These are phyloP conservation scores for Pseudomyrmex concolor DNA, from an alignment of 1,140 invertebrate species.

Conservation along the genomic window DNA sequence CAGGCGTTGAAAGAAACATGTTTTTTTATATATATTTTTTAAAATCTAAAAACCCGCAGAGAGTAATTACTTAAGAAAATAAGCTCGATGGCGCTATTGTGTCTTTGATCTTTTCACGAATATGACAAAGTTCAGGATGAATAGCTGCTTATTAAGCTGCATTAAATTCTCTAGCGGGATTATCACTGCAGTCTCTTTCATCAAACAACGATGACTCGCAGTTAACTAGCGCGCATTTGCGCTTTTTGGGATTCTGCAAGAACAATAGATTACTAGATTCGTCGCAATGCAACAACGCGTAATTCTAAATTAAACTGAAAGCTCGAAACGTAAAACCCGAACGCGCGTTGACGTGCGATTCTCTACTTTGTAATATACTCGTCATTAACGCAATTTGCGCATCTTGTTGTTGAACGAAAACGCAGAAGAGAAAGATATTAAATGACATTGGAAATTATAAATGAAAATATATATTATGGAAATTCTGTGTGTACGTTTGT, in stretches of 20 bases:
- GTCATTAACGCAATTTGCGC: not conserved
- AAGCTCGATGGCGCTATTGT: not conserved
- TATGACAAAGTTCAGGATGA: not conserved
- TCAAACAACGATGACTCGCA: not conserved
- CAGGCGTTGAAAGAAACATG: not conserved
- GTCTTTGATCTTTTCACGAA: not conserved
- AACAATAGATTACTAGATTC: slow-evolving; percentile 21
- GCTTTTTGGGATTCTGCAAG: not conserved
- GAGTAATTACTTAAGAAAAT: not conserved
- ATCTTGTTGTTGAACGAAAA: not conserved
- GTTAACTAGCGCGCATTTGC: not conserved
- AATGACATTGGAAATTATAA: not conserved
- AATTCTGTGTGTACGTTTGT: no score
- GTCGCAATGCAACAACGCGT: not conserved
- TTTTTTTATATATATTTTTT: not conserved
- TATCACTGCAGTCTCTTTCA: slow-evolving; percentile 33
- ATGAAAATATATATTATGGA: not conserved
- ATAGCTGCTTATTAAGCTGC: slow-evolving; percentile 4
- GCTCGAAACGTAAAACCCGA: not conserved
- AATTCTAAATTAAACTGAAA: not conserved
- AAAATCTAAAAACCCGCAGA: not conserved
- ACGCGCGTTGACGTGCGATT: no score
- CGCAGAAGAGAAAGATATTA: no score
- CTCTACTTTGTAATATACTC: not conserved
- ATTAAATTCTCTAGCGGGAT: slow-evolving; percentile 33